Evolutionary conservation across 2,888 invertebrate species (phyloP).

Genomic region (Drosophila subsilvestris): DNA sequence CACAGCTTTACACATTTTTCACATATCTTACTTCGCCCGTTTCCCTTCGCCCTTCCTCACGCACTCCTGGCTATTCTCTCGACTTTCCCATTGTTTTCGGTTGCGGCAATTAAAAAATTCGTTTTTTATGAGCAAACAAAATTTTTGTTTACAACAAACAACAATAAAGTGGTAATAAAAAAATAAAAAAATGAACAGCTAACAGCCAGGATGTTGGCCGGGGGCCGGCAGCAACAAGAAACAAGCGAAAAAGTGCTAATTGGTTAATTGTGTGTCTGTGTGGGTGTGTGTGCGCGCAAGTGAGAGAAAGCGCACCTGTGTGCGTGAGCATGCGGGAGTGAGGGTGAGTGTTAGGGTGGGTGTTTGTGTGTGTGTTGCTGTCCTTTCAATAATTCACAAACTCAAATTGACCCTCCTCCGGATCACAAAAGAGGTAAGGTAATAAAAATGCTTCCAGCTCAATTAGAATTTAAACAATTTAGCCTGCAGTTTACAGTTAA

Average conservation of each 20-base stretch:
- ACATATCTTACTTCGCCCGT: slow-evolving; percentile 43
- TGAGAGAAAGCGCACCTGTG: background rate
- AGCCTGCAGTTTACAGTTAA: background rate
- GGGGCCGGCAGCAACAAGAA: slow-evolving; percentile 30
- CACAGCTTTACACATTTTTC: slow-evolving; percentile 66
- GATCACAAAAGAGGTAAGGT: background rate
- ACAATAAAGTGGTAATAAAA: slow-evolving; percentile 61
- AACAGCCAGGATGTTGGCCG: background rate
- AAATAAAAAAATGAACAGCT: slow-evolving; percentile 53
- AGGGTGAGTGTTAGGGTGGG: too few species aligned
- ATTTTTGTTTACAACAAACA: slow-evolving; percentile 71
- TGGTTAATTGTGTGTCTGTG: slow-evolving; percentile 67
- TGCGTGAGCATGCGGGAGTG: background rate
- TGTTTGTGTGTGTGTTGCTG: slow-evolving; percentile 12
- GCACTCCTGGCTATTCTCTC: slow-evolving; percentile 34
- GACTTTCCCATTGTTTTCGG: slow-evolving; percentile 62
- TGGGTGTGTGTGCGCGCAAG: slow-evolving; percentile 19
- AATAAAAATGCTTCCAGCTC: background rate
- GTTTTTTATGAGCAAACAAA: slow-evolving; percentile 76
- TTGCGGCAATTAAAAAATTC: slow-evolving; percentile 69
- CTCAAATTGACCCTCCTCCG: slow-evolving; percentile 21
- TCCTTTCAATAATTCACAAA: slow-evolving; percentile 52
- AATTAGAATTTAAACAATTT: slow-evolving; percentile 3
- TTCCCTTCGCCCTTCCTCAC: slow-evolving; percentile 16
- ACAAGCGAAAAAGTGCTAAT: slow-evolving; percentile 66